A percentile compares a stretch with the other conserved stretches of the same genome.
Evolutionary conservation across 2,888 invertebrate species (phyloP).

Genomic region (Myathropa florea): DNA sequence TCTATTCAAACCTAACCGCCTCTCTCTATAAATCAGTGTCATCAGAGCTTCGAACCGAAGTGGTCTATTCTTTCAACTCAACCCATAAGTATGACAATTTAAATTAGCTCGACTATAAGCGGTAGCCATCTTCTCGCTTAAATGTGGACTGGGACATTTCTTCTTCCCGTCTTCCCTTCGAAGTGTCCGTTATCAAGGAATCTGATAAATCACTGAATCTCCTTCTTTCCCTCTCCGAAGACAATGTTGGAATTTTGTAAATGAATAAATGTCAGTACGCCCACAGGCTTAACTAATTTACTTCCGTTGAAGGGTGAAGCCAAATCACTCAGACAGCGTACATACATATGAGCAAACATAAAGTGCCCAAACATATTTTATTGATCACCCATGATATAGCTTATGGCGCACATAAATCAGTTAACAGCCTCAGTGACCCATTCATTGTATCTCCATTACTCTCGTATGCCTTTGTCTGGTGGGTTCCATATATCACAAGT

Average conservation of each 20-base stretch:
- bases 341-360: not conserved
- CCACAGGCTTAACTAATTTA: not conserved
- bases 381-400: not conserved
- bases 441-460: not conserved
- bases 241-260: not conserved
- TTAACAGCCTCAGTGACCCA: not conserved
- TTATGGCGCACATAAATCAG: not conserved
- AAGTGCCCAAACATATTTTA: not conserved
- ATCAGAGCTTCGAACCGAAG: too few relatives aligned
- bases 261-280: not conserved
- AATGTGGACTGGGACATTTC: too few relatives aligned
- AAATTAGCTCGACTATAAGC: too few relatives aligned
- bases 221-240: not conserved
- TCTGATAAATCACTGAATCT: not conserved
- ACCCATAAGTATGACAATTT: too few relatives aligned
- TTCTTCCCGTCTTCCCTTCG: not conserved
- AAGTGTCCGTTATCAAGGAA: not conserved
- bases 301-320: not conserved
- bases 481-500: not conserved
- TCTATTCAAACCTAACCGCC: too few relatives aligned
- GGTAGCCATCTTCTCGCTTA: too few relatives aligned
- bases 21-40: too few relatives aligned
- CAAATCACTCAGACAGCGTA: not conserved
- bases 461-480: not conserved
- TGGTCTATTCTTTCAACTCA: too few relatives aligned